These are phyloP conservation scores for Drosophila prolongata DNA, from an alignment of 2,888 invertebrate genomes.

Conservation along the genomic window DNA sequence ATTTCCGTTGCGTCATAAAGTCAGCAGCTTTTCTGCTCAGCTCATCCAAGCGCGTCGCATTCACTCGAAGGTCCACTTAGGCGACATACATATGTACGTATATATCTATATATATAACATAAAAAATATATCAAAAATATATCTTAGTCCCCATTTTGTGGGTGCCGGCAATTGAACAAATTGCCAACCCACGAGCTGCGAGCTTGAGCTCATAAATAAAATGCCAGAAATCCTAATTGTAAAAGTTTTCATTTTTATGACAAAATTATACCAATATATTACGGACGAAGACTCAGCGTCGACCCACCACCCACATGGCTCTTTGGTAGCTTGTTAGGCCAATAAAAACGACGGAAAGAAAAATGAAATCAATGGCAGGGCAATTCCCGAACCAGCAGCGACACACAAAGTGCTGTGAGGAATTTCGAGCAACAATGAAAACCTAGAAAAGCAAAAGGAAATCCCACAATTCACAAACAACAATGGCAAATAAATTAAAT, in stretches of 20 bases:
- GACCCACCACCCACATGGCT: conserved; percentile 26
- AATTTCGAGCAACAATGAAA: conserved; percentile 60
- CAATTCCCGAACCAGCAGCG: conserved; percentile 54
- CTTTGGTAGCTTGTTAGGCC: conserved; percentile 52
- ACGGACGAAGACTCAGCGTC: conserved; percentile 24
- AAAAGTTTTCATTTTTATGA: conserved; percentile 74
- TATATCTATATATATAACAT: conserved; percentile 1
- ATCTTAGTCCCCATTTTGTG: conserved; percentile 24
- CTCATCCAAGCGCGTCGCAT: conserved; percentile 26
- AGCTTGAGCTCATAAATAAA: conserved; percentile 60
- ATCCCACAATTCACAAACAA: conserved; percentile 73
- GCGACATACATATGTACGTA: background rate
- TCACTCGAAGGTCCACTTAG: conserved; percentile 31
- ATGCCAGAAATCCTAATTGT: conserved; percentile 62
- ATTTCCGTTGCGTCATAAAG: conserved; percentile 28
- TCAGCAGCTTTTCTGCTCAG: conserved; percentile 13
- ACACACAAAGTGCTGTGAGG: conserved; percentile 48
- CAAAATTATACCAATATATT: conserved; percentile 68
- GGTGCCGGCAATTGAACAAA: conserved; percentile 51
- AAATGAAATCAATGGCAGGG: conserved; percentile 64
- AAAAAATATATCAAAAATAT: background rate
- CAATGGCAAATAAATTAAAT: conserved; percentile 78
- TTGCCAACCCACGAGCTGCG: conserved; percentile 33
- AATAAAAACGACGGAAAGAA: conserved; percentile 38
- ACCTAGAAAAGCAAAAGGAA: conserved; percentile 62